Percentiles rank a stretch among this genome's conserved stretches.
Evolutionary conservation across 2,888 invertebrate species (phyloP).

Genomic region (Eupithecia tripunctaria): DNA sequence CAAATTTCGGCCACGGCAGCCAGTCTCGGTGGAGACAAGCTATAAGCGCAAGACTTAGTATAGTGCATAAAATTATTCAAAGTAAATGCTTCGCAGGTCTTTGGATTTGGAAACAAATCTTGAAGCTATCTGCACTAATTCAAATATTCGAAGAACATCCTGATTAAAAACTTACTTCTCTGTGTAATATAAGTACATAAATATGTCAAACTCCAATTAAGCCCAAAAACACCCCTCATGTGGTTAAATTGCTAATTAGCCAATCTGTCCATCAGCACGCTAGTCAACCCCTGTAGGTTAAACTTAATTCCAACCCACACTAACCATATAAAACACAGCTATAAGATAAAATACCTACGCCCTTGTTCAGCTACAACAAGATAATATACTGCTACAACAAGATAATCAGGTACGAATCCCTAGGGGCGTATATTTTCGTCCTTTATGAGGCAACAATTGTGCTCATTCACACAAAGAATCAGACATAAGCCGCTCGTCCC

Average conservation of each 20-base stretch:
- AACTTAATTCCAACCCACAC: conserved; percentile 28
- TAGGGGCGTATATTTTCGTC: conserved; percentile 21
- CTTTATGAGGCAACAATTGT: conserved; percentile 46
- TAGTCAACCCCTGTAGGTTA: conserved; percentile 23
- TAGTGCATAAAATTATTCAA: too few species aligned
- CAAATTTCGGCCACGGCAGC: too few species aligned
- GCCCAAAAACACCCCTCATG: background rate
- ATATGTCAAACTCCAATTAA: background rate
- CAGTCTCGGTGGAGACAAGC: too few species aligned
- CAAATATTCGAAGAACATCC: background rate
- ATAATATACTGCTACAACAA: conserved; percentile 24
- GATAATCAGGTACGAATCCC: conserved; percentile 24
- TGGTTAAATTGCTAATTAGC: conserved; percentile 20
- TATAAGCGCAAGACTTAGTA: too few species aligned
- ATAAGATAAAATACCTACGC: conserved; percentile 12
- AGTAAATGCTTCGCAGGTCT: too few species aligned
- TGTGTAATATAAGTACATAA: too few species aligned
- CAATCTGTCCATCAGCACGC: conserved; percentile 32
- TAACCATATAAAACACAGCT: conserved; percentile 21
- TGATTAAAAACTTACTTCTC: background rate
- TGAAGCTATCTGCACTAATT: background rate
- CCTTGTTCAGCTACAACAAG: background rate
- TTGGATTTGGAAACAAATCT: background rate
- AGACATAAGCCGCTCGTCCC: conserved; percentile 45
- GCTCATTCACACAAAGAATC: conserved; percentile 41